These are phyloP conservation scores for Doryteuthis pealeii DNA, from an alignment of 1,140 invertebrate genomes.

Conservation along the genomic window DNA sequence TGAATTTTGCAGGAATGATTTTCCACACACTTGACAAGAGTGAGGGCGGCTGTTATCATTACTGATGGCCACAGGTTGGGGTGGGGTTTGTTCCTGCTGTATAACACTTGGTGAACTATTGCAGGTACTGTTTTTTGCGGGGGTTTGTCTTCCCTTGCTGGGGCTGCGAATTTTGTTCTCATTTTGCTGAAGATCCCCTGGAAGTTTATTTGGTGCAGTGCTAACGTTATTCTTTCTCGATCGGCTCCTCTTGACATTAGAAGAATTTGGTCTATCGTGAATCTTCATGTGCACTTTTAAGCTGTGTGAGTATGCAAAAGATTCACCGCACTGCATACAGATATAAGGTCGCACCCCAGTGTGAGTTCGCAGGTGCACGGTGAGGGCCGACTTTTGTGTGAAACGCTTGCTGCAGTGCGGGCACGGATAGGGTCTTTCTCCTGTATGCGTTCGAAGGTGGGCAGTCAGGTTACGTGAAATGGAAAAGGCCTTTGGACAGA, in stretches of 20 bases:
- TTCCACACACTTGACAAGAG: conserved; percentile 31
- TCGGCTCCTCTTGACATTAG: background rate
- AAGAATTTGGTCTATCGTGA: conserved; percentile 31
- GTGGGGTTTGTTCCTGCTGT: background rate
- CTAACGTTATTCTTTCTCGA: background rate
- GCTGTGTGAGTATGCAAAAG: conserved; percentile 20
- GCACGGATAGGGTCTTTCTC: conserved; percentile 20
- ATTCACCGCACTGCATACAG: conserved; percentile 54
- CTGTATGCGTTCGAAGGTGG: conserved; percentile 20
- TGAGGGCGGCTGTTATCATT: background rate
- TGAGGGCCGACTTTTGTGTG: conserved; percentile 15
- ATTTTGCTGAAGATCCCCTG: background rate
- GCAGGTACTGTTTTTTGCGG: background rate
- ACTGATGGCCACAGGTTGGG: background rate
- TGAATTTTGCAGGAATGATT: conserved; percentile 61
- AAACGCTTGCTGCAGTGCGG: conserved; percentile 16
- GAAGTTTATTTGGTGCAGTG: background rate
- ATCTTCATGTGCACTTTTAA: conserved; percentile 42
- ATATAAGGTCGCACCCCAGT: conserved; percentile 48
- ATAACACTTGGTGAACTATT: background rate
- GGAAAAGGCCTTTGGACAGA: conserved; percentile 45
- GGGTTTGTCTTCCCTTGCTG: background rate
- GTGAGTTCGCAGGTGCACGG: conserved; percentile 51
- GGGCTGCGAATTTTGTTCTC: background rate
- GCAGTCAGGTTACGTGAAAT: conserved; percentile 15